phyloP scores from a whole-genome alignment of 2,888 invertebrate genomes.

The Drosophila anomelani region DNA sequence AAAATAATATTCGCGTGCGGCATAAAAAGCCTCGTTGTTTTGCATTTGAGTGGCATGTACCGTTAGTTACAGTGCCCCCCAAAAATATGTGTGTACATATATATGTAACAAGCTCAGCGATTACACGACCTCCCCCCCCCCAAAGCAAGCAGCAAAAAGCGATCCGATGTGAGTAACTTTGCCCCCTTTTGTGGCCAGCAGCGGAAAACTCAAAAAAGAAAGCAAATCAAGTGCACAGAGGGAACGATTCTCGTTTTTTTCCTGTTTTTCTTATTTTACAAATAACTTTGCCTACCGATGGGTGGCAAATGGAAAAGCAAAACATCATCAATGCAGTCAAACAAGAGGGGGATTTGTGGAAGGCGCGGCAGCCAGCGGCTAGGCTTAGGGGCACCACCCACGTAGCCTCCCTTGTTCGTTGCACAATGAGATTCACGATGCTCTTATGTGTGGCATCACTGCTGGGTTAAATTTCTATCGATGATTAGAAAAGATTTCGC shows the following conservation, averaged over 20 bases:
- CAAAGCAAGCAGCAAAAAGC: constrained; percentile 13
- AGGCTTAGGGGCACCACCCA: constrained; percentile 19
- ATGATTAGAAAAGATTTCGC: neutral
- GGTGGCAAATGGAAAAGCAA: constrained; percentile 61
- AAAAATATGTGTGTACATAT: constrained; percentile 27
- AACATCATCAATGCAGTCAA: constrained; percentile 73
- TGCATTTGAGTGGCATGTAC: constrained; percentile 72
- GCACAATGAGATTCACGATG: constrained; percentile 18
- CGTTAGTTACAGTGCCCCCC: constrained; percentile 71
- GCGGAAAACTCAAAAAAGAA: constrained; percentile 35
- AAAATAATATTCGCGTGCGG: constrained; percentile 75
- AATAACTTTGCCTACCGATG: constrained; percentile 52
- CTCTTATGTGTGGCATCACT: constrained; percentile 3
- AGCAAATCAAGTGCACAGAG: constrained; percentile 38
- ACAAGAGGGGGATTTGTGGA: constrained; percentile 15
- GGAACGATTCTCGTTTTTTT: constrained; percentile 10
- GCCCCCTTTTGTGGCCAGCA: constrained; percentile 68
- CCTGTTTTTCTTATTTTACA: constrained; percentile 32
- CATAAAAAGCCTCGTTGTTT: constrained; percentile 54
- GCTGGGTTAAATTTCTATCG: neutral
- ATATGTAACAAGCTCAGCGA: constrained; percentile 39
- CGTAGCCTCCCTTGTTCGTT: constrained; percentile 13
- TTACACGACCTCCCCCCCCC: constrained; percentile 20
- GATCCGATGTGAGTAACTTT: constrained; percentile 64
- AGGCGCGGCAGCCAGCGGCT: constrained; percentile 5